Conservation (phyloP, 2,113 vertebrate species). For the Phrynosoma blainvillii region DNA sequence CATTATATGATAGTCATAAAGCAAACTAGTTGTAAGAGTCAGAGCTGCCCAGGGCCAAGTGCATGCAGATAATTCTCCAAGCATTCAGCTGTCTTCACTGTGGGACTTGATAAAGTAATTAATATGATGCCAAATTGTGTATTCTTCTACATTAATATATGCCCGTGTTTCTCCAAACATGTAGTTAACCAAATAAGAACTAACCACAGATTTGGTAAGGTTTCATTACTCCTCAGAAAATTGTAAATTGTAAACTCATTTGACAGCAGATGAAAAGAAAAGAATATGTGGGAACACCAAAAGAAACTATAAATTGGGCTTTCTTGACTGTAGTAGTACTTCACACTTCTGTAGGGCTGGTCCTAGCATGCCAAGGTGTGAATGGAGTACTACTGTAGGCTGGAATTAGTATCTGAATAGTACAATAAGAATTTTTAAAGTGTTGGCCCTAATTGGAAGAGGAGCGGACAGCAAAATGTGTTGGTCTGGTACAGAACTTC, state of each 20-base stretch:
- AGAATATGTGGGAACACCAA: not conserved
- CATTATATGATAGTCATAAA: too few species aligned
- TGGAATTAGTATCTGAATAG: not conserved
- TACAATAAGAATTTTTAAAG: not conserved
- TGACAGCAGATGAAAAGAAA: not conserved
- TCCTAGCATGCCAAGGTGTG: not conserved
- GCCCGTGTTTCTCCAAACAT: not conserved
- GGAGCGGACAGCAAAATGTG: too few species aligned
- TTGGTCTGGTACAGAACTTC: not conserved
- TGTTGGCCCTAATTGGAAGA: not conserved
- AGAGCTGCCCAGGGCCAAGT: too few species aligned
- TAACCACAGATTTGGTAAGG: not conserved
- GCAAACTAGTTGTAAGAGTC: too few species aligned
- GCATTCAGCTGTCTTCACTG: not conserved
- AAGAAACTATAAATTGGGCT: not conserved
- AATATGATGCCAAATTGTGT: not conserved
- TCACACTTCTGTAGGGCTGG: not conserved
- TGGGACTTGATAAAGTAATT: not conserved
- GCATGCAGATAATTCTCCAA: not conserved
- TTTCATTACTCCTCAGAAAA: not conserved
- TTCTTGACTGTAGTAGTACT: not conserved
- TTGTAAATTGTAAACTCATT: not conserved
- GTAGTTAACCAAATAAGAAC: too few species aligned
- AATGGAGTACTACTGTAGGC: not conserved
- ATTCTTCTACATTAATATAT: not conserved